phyloP scores from a whole-genome alignment of 2,888 invertebrate species.

The Eutolmus rufibarbis region DNA sequence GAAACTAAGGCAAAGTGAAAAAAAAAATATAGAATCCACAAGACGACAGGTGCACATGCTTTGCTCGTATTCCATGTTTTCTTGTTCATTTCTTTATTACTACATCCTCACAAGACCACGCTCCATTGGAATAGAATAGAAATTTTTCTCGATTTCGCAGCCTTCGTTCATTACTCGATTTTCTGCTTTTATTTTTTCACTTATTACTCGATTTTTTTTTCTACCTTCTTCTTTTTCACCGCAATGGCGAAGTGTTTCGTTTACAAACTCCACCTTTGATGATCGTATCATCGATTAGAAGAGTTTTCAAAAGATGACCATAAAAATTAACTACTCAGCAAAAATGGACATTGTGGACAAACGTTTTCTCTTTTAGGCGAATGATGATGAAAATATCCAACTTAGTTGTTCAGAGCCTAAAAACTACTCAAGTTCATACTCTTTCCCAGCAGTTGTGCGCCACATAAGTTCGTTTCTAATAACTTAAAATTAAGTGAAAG shows the following conservation, averaged over 20 bases:
- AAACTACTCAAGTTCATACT: background rate
- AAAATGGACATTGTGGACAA: background rate
- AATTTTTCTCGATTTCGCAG: constrained; percentile 17
- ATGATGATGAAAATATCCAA: background rate
- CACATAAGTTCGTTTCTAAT: background rate
- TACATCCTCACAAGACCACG: background rate
- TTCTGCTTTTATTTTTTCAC: background rate
- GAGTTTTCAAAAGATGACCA: background rate
- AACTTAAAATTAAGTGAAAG: background rate
- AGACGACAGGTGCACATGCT: constrained; percentile 30
- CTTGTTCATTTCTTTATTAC: constrained; percentile 2
- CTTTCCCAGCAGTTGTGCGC: background rate
- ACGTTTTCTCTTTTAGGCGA: background rate
- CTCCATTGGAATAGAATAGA: constrained; percentile 27
- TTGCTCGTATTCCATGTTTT: constrained; percentile 19
- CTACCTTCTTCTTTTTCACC: background rate
- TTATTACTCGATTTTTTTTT: background rate
- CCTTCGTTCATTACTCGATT: background rate
- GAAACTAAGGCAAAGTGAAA: constrained; percentile 16
- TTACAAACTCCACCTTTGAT: background rate
- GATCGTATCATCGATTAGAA: background rate
- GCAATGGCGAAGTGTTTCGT: background rate
- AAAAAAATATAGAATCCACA: background rate
- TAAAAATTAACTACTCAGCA: background rate
- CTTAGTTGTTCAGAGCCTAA: background rate